Percentiles rank a stretch among this genome's conserved stretches.
These are phyloP conservation scores for Suncus etruscus DNA, from an alignment of 2,113 vertebrate species.

Conservation along the genomic window DNA sequence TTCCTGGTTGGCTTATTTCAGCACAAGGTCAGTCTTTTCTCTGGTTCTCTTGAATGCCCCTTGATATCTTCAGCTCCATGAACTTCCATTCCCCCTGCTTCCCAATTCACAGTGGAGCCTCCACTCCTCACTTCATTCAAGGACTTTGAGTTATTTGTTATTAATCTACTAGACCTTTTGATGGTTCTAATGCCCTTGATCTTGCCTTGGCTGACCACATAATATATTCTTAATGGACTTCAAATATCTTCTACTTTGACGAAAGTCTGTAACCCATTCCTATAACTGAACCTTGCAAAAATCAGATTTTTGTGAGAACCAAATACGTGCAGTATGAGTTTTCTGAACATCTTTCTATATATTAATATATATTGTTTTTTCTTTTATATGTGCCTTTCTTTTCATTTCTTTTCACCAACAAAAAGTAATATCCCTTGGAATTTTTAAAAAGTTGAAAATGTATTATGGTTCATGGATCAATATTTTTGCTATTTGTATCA, in stretches of 20 bases:
- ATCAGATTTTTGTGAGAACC: not conserved
- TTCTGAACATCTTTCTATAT: conserved; percentile 9
- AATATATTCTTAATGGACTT: not conserved
- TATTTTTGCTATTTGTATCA: not conserved
- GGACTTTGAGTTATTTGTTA: not conserved
- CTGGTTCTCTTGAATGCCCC: not conserved
- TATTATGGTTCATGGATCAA: not conserved
- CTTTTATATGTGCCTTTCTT: not conserved
- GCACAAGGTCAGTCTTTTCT: not conserved
- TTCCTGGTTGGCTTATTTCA: not conserved
- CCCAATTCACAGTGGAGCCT: not conserved
- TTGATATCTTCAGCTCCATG: not conserved
- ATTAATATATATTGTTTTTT: not conserved
- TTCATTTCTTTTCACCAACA: not conserved
- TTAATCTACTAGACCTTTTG: not conserved
- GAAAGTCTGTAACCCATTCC: not conserved
- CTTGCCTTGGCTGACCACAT: not conserved
- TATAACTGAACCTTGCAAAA: not conserved
- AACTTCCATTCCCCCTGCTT: not conserved
- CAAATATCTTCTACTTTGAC: not conserved
- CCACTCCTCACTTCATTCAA: not conserved
- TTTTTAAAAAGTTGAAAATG: not conserved
- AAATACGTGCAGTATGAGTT: not conserved
- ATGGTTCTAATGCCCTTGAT: not conserved
- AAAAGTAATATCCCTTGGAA: not conserved